These are phyloP conservation scores for Nebria brevicollis DNA, from an alignment of 2,888 invertebrate genomes.

Conservation along the genomic window DNA sequence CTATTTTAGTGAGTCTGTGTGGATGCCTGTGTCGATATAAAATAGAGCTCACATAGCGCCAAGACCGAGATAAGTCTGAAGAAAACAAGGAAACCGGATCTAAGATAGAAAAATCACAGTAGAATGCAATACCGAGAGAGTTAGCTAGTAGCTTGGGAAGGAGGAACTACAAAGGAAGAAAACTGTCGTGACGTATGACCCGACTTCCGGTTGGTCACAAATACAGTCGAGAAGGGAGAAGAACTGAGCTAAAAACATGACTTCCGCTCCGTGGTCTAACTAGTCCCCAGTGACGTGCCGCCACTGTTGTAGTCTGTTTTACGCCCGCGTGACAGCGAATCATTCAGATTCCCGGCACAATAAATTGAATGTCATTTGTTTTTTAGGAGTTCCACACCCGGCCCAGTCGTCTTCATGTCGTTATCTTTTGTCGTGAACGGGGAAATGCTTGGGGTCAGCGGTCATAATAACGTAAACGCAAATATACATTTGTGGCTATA, in stretches of 20 bases:
- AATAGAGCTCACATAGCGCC: slow-evolving; percentile 20
- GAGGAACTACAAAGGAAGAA: slow-evolving; percentile 36
- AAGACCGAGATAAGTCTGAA: slow-evolving; percentile 36
- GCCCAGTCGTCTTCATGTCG: neutral
- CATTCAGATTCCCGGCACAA: slow-evolving; percentile 46
- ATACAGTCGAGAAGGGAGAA: neutral
- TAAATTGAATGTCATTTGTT: slow-evolving; percentile 46
- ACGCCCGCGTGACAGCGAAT: slow-evolving; percentile 33
- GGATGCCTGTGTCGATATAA: slow-evolving; percentile 25
- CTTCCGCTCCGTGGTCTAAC: slow-evolving; percentile 43
- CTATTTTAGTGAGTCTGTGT: neutral
- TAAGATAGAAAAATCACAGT: slow-evolving; percentile 24
- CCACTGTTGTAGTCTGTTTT: neutral
- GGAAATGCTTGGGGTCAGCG: neutral
- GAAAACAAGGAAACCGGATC: slow-evolving; percentile 40
- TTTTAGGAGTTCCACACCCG: slow-evolving; percentile 12
- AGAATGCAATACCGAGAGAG: neutral
- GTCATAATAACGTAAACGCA: neutral
- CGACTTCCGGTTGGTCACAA: slow-evolving; percentile 35
- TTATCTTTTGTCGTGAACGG: neutral
- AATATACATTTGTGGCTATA: neutral
- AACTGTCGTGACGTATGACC: slow-evolving; percentile 47
- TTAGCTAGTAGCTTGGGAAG: neutral
- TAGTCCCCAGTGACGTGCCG: slow-evolving; percentile 36
- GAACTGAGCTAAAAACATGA: slow-evolving; percentile 33